Base-by-base conservation (phyloP, 1,140 invertebrate genomes). In the Bombus affinis region DNA sequence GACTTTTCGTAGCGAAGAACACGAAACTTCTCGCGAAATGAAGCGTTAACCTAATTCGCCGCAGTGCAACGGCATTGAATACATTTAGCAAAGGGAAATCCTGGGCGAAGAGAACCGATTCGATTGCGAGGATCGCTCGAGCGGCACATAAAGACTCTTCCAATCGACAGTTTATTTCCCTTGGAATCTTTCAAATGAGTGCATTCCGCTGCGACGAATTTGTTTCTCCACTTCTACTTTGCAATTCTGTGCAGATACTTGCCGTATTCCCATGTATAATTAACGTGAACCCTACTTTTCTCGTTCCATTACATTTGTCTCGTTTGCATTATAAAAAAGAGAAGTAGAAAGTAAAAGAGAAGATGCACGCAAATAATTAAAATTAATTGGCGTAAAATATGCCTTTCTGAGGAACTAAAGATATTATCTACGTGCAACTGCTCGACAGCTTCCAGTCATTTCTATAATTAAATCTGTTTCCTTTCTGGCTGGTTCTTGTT, bases 41-140 rank as follows among this genome's bases (percentile, higher is more conserved):
- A 80, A 81, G 35, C 47, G 68, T 81, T 81, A 81, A 72, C 68
- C 68, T 47, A 47, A 71, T 81, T 71, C 44, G 25, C 15, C 15
- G 37, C 28, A 25, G 37, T 6, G 39, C 37, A 39, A 53, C 32
- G 32, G n/a, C 42, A 44, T 32, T 70, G 78, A 70, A 57, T 80
- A 57, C 77, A 47, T 66, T 78, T 65, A 18, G n/a, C 22, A 47
- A 47, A 68, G 42, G 39, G 35, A 32, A 35, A 35, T 39, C 37
- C 39, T 2, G 5, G 28, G 3, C 10, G 28, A 39, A 32, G 44
- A 68, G 28, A 32, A 59, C 5, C 37, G 79, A 81, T 72, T 80
- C 78, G 35, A 70, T 80, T 59, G 47, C 66, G 37, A 18, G 28
- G 68, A 72, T 39, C 44, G 68, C 37, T 81, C 22, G 28, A 32